A percentile compares a stretch with the other conserved stretches of the same genome.
Evolutionary conservation across 2,797 vertebrate species (phyloP).

Genomic region (Yasuhikotakia modesta): DNA sequence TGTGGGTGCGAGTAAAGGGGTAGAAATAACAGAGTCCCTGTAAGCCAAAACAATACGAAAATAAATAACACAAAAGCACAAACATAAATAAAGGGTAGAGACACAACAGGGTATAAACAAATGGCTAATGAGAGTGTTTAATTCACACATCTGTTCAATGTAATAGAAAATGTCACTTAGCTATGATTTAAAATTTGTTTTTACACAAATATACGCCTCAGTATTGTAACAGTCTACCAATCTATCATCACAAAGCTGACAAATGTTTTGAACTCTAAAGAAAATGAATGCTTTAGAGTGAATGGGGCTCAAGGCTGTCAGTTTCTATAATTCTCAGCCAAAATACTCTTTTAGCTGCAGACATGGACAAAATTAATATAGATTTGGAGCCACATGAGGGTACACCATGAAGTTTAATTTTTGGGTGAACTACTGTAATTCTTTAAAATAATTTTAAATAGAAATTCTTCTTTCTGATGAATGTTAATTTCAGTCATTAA

Average conservation of each 20-base stretch:
- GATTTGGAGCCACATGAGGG: not conserved
- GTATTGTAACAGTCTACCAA: not conserved
- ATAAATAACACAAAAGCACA: slow-evolving; percentile 11
- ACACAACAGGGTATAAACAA: not conserved
- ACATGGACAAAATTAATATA: not conserved
- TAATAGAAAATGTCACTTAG: not conserved
- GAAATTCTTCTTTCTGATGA: not conserved
- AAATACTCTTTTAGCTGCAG: not conserved
- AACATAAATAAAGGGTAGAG: not conserved
- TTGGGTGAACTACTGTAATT: not conserved
- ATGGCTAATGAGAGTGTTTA: not conserved
- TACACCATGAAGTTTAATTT: not conserved
- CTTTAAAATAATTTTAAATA: not conserved
- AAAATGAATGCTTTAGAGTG: not conserved
- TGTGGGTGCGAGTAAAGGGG: slow-evolving; percentile 29
- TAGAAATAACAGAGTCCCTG: slow-evolving; percentile 47
- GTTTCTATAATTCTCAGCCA: not conserved
- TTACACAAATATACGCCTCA: not conserved
- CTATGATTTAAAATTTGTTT: not conserved
- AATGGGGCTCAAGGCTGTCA: not conserved
- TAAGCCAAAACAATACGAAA: slow-evolving; percentile 55
- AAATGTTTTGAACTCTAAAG: not conserved
- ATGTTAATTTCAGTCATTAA: not conserved
- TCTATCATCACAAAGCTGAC: not conserved
- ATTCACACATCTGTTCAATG: not conserved